Conservation (phyloP, 2,797 vertebrate species). For the Siniperca scherzeri region DNA sequence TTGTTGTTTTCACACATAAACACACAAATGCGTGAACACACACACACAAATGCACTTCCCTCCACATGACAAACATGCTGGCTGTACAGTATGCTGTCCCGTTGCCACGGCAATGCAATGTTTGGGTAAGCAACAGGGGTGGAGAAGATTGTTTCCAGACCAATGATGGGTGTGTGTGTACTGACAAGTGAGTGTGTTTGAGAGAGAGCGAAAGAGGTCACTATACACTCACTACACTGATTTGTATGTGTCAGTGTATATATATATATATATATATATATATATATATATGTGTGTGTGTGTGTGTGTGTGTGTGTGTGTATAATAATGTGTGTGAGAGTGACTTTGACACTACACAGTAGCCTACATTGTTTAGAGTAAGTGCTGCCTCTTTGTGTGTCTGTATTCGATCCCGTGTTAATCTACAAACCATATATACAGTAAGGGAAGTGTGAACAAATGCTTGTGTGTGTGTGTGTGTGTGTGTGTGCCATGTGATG, state of each 20-base stretch:
- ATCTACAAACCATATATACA: slow-evolving; percentile 17
- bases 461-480: neutral
- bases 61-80: slow-evolving; percentile 49
- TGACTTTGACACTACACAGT: slow-evolving; percentile 43
- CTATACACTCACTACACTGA: slow-evolving; percentile 19
- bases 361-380: slow-evolving; percentile 25
- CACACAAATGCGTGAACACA: slow-evolving; percentile 17
- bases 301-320: neutral
- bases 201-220: slow-evolving; percentile 27
- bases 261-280: too few species aligned
- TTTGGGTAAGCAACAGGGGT: slow-evolving; percentile 74
- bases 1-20: slow-evolving; percentile 5
- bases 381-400: slow-evolving; percentile 9
- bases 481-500: neutral
- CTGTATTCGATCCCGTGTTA: slow-evolving; percentile 32
- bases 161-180: slow-evolving; percentile 37
- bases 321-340: slow-evolving; percentile 16
- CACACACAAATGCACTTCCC: slow-evolving; percentile 4
- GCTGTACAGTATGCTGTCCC: slow-evolving; percentile 32
- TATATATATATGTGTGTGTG: too few species aligned
- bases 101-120: slow-evolving; percentile 64
- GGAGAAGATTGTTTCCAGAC: slow-evolving; percentile 79
- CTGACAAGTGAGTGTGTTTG: slow-evolving; percentile 39
- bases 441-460: neutral
- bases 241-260: slow-evolving; percentile 26